Evolutionary conservation across 2,113 vertebrate genomes (phyloP).

Genomic region (Misgurnus mizolepis): DNA sequence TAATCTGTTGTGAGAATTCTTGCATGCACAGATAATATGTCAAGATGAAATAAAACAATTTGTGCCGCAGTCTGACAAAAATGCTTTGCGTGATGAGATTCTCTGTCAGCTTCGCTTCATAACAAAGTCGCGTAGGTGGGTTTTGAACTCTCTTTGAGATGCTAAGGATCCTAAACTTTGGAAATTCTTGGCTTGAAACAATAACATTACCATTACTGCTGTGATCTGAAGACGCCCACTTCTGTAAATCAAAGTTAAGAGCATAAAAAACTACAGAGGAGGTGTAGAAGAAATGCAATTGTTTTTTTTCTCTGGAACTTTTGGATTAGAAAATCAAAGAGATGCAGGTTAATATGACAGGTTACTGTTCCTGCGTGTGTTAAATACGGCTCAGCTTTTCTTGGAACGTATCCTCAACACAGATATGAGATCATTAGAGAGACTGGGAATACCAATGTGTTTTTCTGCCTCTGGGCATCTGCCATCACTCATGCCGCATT

Average conservation of each 20-base stretch:
- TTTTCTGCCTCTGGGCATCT: slow-evolving; percentile 43
- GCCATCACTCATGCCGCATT: slow-evolving; percentile 35
- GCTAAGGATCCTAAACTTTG: slow-evolving; percentile 39
- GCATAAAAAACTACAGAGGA: neutral
- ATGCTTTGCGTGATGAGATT: slow-evolving; percentile 19
- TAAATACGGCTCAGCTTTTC: neutral
- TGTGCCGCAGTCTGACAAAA: slow-evolving; percentile 6
- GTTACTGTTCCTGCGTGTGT: neutral
- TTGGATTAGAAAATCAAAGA: neutral
- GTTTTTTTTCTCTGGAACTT: neutral
- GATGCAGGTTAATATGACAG: neutral
- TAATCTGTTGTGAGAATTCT: slow-evolving; percentile 4
- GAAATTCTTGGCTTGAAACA: slow-evolving; percentile 15
- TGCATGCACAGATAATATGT: slow-evolving; percentile 27
- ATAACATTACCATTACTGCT: slow-evolving; percentile 54
- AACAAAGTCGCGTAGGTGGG: slow-evolving; percentile 47
- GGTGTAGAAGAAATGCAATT: neutral
- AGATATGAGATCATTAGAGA: slow-evolving; percentile 48
- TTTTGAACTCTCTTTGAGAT: slow-evolving; percentile 58
- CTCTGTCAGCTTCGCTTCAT: slow-evolving; percentile 37
- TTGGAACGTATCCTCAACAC: slow-evolving; percentile 8
- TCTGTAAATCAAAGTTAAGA: slow-evolving; percentile 3
- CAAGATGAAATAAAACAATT: neutral
- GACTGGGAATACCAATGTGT: slow-evolving; percentile 42
- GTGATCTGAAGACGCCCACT: slow-evolving; percentile 30